phyloP scores from a whole-genome alignment of 2,888 invertebrate genomes.

The Steinernema hermaphroditum region DNA sequence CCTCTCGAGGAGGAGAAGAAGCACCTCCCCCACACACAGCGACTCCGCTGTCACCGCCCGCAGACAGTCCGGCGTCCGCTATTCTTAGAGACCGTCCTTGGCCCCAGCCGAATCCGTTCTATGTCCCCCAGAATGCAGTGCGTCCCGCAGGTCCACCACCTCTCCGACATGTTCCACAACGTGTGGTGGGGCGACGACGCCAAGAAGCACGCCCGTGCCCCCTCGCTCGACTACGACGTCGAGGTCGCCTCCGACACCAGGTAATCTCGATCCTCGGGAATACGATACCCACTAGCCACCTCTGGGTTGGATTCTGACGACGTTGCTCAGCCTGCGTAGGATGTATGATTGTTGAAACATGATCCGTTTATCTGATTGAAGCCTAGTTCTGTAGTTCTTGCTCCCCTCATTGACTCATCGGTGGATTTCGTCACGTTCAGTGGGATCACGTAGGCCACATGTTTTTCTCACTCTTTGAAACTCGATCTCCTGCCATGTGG shows the following conservation, averaged over 20 bases:
- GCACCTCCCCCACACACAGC: conserved; percentile 18
- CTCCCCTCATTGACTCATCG: too few species aligned
- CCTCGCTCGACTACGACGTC: conserved; percentile 10
- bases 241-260: conserved; percentile 3
- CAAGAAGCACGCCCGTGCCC: conserved; percentile 13
- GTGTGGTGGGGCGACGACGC: conserved; percentile 24
- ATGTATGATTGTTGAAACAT: too few species aligned
- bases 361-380: too few species aligned
- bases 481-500: too few species aligned
- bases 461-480: too few species aligned
- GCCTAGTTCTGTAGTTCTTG: too few species aligned
- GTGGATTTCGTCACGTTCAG: too few species aligned
- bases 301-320: too few species aligned
- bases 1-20: conserved; percentile 4
- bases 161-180: conserved; percentile 26
- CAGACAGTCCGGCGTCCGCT: conserved; percentile 29
- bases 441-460: too few species aligned
- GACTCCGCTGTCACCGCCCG: background rate
- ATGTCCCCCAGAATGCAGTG: conserved; percentile 30
- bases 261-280: background rate
- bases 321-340: too few species aligned
- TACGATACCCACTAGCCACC: too few species aligned
- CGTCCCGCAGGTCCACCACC: conserved; percentile 26
- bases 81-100: background rate
- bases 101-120: background rate